Evolutionary conservation across 37 sponge, comb jelly and placozoan genomes (phyloP), one percentile per base, ranked within the genome.

Genomic region (Spongia lamella): DNA sequence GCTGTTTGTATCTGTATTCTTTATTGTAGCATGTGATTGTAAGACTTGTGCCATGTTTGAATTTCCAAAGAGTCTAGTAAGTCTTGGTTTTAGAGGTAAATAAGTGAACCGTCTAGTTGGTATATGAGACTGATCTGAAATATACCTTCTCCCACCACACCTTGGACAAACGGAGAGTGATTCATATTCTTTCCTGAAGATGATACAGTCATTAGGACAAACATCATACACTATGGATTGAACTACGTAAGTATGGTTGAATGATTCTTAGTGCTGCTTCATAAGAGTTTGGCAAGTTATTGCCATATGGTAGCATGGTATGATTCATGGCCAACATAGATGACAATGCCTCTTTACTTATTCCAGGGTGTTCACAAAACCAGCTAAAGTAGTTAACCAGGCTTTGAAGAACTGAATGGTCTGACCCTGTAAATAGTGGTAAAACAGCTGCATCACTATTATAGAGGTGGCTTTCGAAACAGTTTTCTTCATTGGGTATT

Each of bases 171-270:
- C 24, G 14, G 19, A 21, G 11, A 37, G 13, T 16, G 43, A 53
- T 29, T 15, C 17, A 11, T 16, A 17, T 14, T 19, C 51, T 52
- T 22, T 19, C 5, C 71, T 40, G 11, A n/a, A 51, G n/a, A 70
- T 27, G 27, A 70, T 20, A 40, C 54, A 70, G 52, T 70, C 71
- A 70, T 70, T 70, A 20, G 26, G 7, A 32, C 71, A 70, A 50
- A 52, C 43, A 32, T 70, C 26, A 32, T 70, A 70, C 27, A 52
- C 52, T 47, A 21, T 5, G 6, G 53, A 7, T n/a, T 24, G 71
- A 15, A 32, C 16, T 6, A 70, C n/a, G n/a, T n/a, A n/a, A n/a
- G n/a, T 58, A 29, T 58, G 60, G 60, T 14, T 58, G 29, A 58
- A 58, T 58, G 17, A 58, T 14, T 27, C 17, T 25, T 14, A 58